Evolutionary conservation across 2,113 vertebrate genomes (phyloP), one percentile per base, ranked within the genome.

Genomic region (Laterallus jamaicensis): DNA sequence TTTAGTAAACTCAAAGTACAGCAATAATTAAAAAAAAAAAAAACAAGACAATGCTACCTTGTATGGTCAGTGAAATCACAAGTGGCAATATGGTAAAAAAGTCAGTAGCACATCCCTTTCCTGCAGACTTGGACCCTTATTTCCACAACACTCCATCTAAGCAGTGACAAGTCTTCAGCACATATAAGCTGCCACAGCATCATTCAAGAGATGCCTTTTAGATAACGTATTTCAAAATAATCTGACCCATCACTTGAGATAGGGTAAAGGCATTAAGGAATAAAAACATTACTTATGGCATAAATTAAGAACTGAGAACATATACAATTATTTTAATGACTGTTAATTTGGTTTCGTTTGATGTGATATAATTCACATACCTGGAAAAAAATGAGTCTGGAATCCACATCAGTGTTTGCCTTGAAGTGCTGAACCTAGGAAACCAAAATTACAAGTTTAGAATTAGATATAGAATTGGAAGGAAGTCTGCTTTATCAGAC

Each of bases 351-450:
- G 47, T 17, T 35, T 82, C 91, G 6, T 49, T 58, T 90, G 74
- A 67, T 56, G 28, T 44, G 21, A 81, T 14, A n/a, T 24, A 83
- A 56, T 35, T 83, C 15, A 91, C 96, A 95, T 98, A 99, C 99
- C 99, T 99, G 92, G 99, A 99, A 98, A 99, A 99, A 98, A 99
- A 99, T 16, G 99, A 99, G 97, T 99, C 99, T 93, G 99, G 99
- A 98, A 99, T 99, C 99, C 99, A 99, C 98, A 99, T 99, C 37
- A 99, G 98, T 63, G 99, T 99, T 97, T 99, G 99, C 93, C 99
- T 98, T 93, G 99, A 99, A 83, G 99, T 99, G 98, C 99, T 99
- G 97, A 99, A 99, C 93, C 99, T 99, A 92, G 28, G 95, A 95
- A 92, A 86, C 35, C n/a, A 95, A 94, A 96, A 60, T 97, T 74